A percentile compares a stretch with the other conserved stretches of the same genome.
These are phyloP conservation scores for Ptilodon capucinus DNA, from an alignment of 2,888 invertebrate genomes.

Conservation along the genomic window DNA sequence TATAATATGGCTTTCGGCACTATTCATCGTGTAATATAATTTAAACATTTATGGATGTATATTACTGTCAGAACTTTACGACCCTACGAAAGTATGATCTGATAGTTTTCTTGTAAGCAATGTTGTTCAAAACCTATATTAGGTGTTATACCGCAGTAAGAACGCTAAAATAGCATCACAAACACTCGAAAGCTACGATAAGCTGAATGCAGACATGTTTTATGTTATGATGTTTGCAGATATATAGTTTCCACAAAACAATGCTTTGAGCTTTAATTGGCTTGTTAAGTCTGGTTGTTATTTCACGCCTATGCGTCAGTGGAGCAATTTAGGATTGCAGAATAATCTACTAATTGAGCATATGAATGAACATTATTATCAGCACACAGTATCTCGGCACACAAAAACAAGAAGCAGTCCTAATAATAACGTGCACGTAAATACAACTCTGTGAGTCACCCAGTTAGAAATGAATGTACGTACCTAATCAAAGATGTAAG, in stretches of 20 bases:
- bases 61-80: background rate
- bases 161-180: background rate
- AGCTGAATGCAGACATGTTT: background rate
- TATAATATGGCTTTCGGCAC: background rate
- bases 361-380: slow-evolving; percentile 26
- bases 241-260: slow-evolving; percentile 13
- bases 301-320: slow-evolving; percentile 28
- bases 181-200: background rate
- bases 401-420: slow-evolving; percentile 29
- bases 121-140: background rate
- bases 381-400: slow-evolving; percentile 20
- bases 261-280: slow-evolving; percentile 41
- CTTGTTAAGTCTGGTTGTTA: slow-evolving; percentile 36
- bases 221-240: background rate
- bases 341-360: slow-evolving; percentile 32
- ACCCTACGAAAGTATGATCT: background rate
- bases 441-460: slow-evolving; percentile 35
- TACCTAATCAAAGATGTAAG: slow-evolving; percentile 4
- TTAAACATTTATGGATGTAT: background rate
- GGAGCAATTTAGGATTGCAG: slow-evolving; percentile 36
- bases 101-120: background rate
- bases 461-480: slow-evolving; percentile 26
- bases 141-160: background rate
- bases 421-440: slow-evolving; percentile 30
- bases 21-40: background rate